Percentiles rank a stretch among this genome's conserved stretches.
Conservation (phyloP, 2,113 vertebrate genomes). For the Solenodon paradoxus region DNA sequence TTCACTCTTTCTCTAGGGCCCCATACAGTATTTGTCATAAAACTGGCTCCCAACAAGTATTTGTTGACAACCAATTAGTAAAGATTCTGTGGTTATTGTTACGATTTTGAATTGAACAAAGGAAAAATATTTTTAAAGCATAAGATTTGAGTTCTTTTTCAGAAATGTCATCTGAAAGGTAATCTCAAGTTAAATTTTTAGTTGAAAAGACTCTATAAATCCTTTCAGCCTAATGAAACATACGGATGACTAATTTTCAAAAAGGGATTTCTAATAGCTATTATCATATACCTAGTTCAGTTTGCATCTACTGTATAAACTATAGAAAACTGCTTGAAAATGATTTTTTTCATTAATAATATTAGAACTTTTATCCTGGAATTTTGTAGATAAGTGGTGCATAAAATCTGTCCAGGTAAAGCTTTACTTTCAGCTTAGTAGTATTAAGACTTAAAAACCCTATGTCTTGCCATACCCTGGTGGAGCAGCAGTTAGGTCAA, state of each 20-base stretch:
- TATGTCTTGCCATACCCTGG: no score
- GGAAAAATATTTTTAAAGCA: background rate
- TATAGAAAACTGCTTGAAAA: background rate
- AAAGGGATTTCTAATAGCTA: background rate
- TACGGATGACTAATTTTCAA: background rate
- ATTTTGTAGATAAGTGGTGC: background rate
- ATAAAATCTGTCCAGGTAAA: background rate
- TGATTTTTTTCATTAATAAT: background rate
- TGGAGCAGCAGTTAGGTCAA: no score
- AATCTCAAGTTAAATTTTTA: no score
- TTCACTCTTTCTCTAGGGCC: background rate
- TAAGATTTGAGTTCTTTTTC: conserved; percentile 6
- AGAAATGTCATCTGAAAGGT: no score
- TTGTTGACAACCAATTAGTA: background rate
- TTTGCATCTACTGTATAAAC: background rate
- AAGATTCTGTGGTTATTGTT: background rate
- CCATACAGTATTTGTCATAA: background rate
- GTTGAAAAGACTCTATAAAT: background rate
- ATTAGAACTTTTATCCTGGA: background rate
- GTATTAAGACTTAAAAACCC: background rate
- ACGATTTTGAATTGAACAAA: background rate
- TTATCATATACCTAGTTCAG: background rate
- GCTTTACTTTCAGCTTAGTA: background rate
- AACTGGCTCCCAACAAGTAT: background rate
- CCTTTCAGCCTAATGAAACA: background rate